Evolutionary conservation across 1,140 invertebrate genomes (phyloP).

Genomic region (Tenebrio molitor): DNA sequence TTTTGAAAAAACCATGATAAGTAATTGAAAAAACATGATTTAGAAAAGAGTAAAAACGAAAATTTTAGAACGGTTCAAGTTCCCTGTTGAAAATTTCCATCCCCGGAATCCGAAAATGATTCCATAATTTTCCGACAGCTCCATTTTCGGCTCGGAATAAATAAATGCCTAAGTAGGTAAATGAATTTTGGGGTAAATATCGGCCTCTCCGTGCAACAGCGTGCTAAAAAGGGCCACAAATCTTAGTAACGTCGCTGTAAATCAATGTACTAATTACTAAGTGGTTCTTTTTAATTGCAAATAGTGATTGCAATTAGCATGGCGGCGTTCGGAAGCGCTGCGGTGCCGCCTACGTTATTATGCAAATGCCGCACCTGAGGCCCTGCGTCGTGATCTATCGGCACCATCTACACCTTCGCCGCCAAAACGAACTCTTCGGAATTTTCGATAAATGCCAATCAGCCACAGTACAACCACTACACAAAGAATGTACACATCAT

Average conservation of each 20-base stretch:
- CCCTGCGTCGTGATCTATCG: conserved; percentile 52
- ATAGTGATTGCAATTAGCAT: conserved; percentile 60
- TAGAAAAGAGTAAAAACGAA: too few species aligned
- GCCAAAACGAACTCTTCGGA: conserved; percentile 10
- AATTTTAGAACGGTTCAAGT: too few species aligned
- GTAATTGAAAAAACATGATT: too few species aligned
- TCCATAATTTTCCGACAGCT: background rate
- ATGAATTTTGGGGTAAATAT: conserved; percentile 41
- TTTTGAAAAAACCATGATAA: too few species aligned
- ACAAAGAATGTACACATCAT: background rate
- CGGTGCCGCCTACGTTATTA: conserved; percentile 52
- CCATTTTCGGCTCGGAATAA: conserved; percentile 20
- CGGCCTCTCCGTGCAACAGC: conserved; percentile 12
- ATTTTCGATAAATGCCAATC: conserved; percentile 13
- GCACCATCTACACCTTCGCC: conserved; percentile 38
- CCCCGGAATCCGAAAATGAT: too few species aligned
- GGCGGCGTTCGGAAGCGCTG: conserved; percentile 45
- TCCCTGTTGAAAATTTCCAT: too few species aligned
- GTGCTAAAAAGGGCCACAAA: conserved; percentile 52
- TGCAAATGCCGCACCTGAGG: conserved; percentile 57
- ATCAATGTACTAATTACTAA: conserved; percentile 60
- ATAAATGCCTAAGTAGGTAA: conserved; percentile 35
- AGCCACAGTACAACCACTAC: background rate
- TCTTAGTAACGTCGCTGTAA: conserved; percentile 53
- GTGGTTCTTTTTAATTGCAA: conserved; percentile 61